phyloP scores from a whole-genome alignment of 1,140 invertebrate species.

The Cylas formicarius region DNA sequence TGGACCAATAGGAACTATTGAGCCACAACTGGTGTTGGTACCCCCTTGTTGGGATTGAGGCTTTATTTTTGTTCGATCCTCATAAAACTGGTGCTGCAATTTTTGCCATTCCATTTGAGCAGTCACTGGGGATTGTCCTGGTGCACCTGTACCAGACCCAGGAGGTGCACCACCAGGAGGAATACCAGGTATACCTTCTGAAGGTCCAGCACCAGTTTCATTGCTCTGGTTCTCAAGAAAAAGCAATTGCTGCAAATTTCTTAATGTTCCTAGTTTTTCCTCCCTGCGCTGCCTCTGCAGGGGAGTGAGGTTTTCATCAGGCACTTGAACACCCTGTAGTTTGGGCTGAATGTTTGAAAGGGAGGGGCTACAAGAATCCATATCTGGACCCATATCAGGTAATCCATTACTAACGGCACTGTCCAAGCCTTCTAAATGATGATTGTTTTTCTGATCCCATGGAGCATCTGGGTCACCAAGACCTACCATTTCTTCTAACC shows the following conservation, averaged over 20 bases:
- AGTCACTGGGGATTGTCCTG: conserved; percentile 40
- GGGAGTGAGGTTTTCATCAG: conserved; percentile 93
- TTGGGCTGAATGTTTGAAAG: conserved; percentile 51
- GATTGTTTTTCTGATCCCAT: conserved; percentile 42
- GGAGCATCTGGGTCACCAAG: conserved; percentile 38
- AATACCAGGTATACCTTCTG: conserved; percentile 31
- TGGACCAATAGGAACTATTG: conserved; percentile 27
- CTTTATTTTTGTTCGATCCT: conserved; percentile 49
- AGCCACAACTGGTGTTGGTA: conserved; percentile 11
- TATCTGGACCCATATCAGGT: conserved; percentile 37
- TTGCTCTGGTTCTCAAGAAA: conserved; percentile 67
- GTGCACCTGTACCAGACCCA: conserved; percentile 28
- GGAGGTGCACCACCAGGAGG: conserved; percentile 29
- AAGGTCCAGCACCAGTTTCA: conserved; percentile 22
- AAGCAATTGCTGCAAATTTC: conserved; percentile 88
- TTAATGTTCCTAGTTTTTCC: conserved; percentile 82
- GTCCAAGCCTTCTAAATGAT: conserved; percentile 38
- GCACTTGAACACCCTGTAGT: conserved; percentile 77
- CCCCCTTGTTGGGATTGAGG: conserved; percentile 27
- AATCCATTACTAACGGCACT: conserved; percentile 37
- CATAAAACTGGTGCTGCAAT: conserved; percentile 76
- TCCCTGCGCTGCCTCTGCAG: conserved; percentile 90
- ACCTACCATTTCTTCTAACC: conserved; percentile 47
- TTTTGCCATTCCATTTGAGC: conserved; percentile 82
- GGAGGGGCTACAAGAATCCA: conserved; percentile 46